A percentile compares a stretch with the other conserved stretches of the same genome.
These are phyloP conservation scores for Solea senegalensis DNA, from an alignment of 2,113 vertebrate genomes.

Conservation along the genomic window DNA sequence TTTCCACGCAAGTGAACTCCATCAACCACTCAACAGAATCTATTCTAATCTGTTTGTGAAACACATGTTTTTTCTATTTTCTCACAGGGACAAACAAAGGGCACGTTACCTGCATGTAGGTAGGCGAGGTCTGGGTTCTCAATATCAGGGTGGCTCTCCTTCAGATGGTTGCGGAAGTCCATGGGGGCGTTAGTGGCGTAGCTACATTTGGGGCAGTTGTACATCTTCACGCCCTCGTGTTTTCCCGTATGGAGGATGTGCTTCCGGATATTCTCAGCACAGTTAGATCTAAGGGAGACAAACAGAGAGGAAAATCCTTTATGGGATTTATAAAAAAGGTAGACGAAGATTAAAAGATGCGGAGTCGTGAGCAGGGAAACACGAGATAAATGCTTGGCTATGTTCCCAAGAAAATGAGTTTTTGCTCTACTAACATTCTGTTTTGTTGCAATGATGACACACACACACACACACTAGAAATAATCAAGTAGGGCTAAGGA, in stretches of 20 bases:
- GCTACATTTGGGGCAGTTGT: slow-evolving; percentile 96
- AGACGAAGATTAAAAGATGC: slow-evolving; percentile 36
- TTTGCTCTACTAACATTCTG: slow-evolving; percentile 38
- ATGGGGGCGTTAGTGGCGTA: slow-evolving; percentile 93
- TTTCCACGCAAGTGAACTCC: background rate
- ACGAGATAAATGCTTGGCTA: slow-evolving; percentile 45
- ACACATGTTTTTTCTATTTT: background rate
- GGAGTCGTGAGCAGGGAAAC: slow-evolving; percentile 34
- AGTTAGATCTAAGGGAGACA: slow-evolving; percentile 89
- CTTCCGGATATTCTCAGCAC: slow-evolving; percentile 98
- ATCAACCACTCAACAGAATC: background rate
- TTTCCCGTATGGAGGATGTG: slow-evolving; percentile 98
- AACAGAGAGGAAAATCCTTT: slow-evolving; percentile 35
- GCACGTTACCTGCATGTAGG: slow-evolving; percentile 89
- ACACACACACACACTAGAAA: background rate
- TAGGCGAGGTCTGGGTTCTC: slow-evolving; percentile 98
- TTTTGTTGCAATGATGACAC: slow-evolving; percentile 44
- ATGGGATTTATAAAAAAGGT: slow-evolving; percentile 4
- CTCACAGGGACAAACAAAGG: background rate
- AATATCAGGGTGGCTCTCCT: slow-evolving; percentile 92
- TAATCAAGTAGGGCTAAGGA: slow-evolving; percentile 4
- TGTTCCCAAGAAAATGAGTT: slow-evolving; percentile 33
- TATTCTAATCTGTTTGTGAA: background rate
- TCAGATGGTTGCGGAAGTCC: slow-evolving; percentile 97
- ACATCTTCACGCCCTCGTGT: slow-evolving; percentile 98